Conservation (phyloP, 2,113 vertebrate genomes). For the Lepisosteus osseus region DNA sequence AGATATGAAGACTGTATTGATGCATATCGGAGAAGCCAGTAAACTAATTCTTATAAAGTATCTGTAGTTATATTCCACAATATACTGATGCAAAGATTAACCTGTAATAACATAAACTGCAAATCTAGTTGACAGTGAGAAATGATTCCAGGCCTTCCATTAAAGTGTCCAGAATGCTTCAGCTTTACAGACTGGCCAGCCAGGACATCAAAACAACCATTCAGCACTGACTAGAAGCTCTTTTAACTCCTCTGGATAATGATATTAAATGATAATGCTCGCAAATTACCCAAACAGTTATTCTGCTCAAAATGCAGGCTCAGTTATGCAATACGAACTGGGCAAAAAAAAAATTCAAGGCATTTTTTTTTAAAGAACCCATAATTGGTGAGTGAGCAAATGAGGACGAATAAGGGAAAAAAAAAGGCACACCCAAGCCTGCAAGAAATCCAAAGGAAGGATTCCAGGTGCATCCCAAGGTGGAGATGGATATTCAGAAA, state of each 20-base stretch:
- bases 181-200: constrained; percentile 1
- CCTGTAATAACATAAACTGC: background rate
- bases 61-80: constrained; percentile 9
- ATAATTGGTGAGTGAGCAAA: background rate
- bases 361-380: constrained; percentile 12
- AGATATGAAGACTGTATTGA: constrained; percentile 3
- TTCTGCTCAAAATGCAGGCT: constrained; percentile 13
- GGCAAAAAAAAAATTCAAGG: constrained; percentile 10
- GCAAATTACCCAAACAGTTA: constrained; percentile 8
- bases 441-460: no score
- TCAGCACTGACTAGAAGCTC: background rate
- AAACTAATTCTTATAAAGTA: constrained; percentile 9
- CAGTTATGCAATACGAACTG: background rate
- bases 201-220: background rate
- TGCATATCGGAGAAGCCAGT: constrained; percentile 2
- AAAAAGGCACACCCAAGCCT: background rate
- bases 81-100: constrained; percentile 10
- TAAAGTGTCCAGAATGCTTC: constrained; percentile 2
- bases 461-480: no score
- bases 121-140: constrained; percentile 1
- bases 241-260: constrained; percentile 2
- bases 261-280: constrained; percentile 6
- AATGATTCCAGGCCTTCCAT: background rate
- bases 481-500: no score
- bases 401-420: background rate